Evolutionary conservation across 1,140 invertebrate genomes (phyloP).

Genomic region (Homalodisca vitripennis): DNA sequence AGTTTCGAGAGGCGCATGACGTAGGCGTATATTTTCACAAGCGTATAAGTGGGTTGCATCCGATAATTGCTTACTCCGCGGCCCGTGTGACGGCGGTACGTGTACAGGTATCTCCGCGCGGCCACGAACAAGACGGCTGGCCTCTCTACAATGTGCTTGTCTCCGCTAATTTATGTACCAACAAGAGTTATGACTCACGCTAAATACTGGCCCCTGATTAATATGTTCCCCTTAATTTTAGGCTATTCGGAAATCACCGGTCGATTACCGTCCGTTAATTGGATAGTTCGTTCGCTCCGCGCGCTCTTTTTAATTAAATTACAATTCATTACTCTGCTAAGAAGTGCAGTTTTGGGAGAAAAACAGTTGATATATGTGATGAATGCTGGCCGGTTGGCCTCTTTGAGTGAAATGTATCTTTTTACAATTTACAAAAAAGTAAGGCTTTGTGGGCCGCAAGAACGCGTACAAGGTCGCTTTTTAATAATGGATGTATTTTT

Average conservation of each 20-base stretch:
- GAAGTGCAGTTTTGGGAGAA: too few relatives aligned
- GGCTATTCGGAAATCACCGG: slow-evolving; percentile 10
- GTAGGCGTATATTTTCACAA: slow-evolving; percentile 6
- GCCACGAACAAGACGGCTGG: too few relatives aligned
- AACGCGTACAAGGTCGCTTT: too few relatives aligned
- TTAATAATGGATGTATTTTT: too few relatives aligned
- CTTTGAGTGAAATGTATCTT: too few relatives aligned
- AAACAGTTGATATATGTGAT: too few relatives aligned
- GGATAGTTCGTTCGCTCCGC: slow-evolving; percentile 7
- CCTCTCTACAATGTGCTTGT: slow-evolving; percentile 11
- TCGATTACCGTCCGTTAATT: slow-evolving; percentile 14
- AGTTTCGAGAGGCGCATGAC: too few relatives aligned
- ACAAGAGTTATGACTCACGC: slow-evolving; percentile 17
- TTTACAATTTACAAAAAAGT: too few relatives aligned
- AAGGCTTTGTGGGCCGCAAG: too few relatives aligned
- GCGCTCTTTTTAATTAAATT: slow-evolving; percentile 17
- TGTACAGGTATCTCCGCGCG: too few relatives aligned
- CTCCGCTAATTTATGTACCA: slow-evolving; percentile 2
- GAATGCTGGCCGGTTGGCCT: too few relatives aligned
- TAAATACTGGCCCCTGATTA: slow-evolving; percentile 21
- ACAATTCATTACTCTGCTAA: slow-evolving; percentile 20
- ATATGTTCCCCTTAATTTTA: slow-evolving; percentile 22
- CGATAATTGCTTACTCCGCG: slow-evolving; percentile 14
- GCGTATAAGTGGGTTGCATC: slow-evolving; percentile 20
- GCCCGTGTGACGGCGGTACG: too few relatives aligned